These are phyloP conservation scores for Blennius ocellaris DNA, from an alignment of 2,113 vertebrate species.

Conservation along the genomic window DNA sequence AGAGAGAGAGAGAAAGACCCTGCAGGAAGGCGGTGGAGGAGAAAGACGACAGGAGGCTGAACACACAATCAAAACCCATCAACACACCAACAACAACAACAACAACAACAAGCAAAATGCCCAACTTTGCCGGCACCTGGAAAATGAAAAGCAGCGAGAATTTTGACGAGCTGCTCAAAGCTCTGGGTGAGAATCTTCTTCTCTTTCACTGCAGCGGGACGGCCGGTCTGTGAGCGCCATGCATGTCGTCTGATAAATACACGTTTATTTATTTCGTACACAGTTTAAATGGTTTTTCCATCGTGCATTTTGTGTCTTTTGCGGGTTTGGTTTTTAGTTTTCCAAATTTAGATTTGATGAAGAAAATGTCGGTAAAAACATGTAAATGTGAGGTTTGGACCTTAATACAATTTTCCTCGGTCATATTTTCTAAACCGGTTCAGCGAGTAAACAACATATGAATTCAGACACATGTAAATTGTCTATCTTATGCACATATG, in stretches of 20 bases:
- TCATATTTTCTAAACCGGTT: background rate
- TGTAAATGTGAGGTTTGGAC: no score
- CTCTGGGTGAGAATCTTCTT: slow-evolving; percentile 85
- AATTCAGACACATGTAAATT: background rate
- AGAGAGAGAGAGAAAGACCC: slow-evolving; percentile 46
- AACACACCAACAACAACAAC: background rate
- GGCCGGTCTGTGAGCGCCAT: no score
- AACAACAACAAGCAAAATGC: slow-evolving; percentile 78
- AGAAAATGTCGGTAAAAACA: no score
- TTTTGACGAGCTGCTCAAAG: slow-evolving; percentile 93
- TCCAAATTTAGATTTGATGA: no score
- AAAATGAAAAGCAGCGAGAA: slow-evolving; percentile 94
- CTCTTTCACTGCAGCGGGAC: no score
- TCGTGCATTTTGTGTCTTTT: no score
- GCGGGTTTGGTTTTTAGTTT: no score
- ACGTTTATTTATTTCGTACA: no score
- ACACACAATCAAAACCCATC: slow-evolving; percentile 16
- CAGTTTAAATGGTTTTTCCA: no score
- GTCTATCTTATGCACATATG: no score
- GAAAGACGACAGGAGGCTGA: slow-evolving; percentile 51
- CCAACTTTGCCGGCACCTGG: slow-evolving; percentile 91
- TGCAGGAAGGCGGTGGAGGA: slow-evolving; percentile 57
- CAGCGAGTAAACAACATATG: background rate
- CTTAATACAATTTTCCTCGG: no score
- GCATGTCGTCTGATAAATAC: no score